These are phyloP conservation scores for Strongylocentrotus purpuratus DNA, from an alignment of 35 echinoderm and acorn worm species.

Conservation along the genomic window DNA sequence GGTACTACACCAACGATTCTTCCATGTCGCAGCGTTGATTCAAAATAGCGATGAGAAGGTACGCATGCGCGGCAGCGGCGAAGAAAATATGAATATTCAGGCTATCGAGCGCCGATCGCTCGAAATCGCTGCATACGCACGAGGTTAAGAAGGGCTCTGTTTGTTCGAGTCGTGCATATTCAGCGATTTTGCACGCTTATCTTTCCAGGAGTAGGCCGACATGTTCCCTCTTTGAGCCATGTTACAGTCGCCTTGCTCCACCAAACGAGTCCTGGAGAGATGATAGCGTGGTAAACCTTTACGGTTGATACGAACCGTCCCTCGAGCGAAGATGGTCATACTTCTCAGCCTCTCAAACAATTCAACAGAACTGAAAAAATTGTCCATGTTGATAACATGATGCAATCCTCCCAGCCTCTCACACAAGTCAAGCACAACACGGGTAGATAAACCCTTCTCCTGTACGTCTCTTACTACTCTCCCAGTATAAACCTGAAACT, in stretches of 20 bases:
- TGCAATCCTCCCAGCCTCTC: neutral
- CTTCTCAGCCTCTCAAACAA: neutral
- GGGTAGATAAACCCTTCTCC: neutral
- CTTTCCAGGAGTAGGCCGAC: neutral
- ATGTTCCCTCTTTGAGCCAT: neutral
- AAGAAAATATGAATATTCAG: too few relatives aligned
- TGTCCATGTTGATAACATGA: constrained; percentile 28
- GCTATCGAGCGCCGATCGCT: too few relatives aligned
- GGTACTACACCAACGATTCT: too few relatives aligned
- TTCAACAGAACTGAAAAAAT: neutral
- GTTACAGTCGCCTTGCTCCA: neutral
- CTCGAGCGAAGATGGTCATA: neutral
- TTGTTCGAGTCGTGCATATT: too few relatives aligned
- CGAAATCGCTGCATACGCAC: too few relatives aligned
- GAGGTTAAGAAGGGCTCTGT: too few relatives aligned
- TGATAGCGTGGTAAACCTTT: neutral
- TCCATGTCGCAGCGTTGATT: too few relatives aligned
- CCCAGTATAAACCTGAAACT: neutral
- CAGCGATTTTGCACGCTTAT: neutral
- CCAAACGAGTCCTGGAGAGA: neutral
- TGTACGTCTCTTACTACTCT: neutral
- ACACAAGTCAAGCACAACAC: neutral
- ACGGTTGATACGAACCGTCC: neutral
- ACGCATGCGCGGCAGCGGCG: too few relatives aligned
- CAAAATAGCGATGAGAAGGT: too few relatives aligned